Conservation (phyloP, 2,797 vertebrate genomes). For the Tokudaia muenninki region DNA sequence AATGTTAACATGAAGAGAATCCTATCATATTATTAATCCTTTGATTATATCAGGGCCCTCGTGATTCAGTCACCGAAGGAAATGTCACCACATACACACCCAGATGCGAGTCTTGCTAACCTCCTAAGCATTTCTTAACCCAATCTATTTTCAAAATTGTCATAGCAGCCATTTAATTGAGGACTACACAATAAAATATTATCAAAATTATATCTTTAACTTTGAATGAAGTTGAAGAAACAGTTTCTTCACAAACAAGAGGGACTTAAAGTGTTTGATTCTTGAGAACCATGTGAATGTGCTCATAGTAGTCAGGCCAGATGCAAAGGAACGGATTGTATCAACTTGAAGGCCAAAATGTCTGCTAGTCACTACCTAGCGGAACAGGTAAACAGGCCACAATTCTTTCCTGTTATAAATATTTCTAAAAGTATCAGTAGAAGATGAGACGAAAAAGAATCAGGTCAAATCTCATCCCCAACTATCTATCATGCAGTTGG, state of each 20-base stretch:
- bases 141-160: not conserved
- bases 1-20: not conserved
- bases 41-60: not conserved
- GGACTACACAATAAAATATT: not conserved
- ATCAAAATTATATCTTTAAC: conserved; percentile 16
- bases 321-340: not conserved
- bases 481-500: conserved; percentile 42
- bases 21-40: not conserved
- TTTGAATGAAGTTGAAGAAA: conserved; percentile 39
- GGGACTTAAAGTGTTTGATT: not conserved
- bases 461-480: conserved; percentile 47
- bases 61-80: not conserved
- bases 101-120: not conserved
- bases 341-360: conserved; percentile 2
- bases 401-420: conserved; percentile 50
- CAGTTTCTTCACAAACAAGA: not conserved
- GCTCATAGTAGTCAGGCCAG: not conserved
- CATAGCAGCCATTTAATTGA: not conserved
- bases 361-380: not conserved
- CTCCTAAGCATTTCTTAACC: not conserved
- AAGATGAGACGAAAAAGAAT: conserved; percentile 50
- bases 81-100: not conserved
- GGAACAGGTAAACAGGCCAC: conserved; percentile 36
- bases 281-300: conserved; percentile 41
- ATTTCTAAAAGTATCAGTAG: conserved; percentile 45